These are phyloP conservation scores for Mesorhabditis belari DNA, from an alignment of 2,888 invertebrate genomes.

Conservation along the genomic window DNA sequence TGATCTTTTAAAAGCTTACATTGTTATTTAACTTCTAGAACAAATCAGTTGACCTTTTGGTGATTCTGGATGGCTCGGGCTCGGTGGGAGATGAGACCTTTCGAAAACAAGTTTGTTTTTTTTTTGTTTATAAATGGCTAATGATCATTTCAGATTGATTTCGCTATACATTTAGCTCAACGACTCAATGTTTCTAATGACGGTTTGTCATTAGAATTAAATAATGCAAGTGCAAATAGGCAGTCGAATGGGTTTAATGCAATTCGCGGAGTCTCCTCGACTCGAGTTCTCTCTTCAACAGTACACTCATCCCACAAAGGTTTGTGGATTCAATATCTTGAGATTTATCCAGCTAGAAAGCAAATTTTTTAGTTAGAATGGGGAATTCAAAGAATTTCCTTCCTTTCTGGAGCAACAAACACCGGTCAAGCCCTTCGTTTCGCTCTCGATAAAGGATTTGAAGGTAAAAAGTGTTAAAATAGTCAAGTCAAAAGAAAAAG, in stretches of 20 bases:
- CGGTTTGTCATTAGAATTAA: too few species aligned
- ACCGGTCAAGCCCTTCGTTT: constrained; percentile 48
- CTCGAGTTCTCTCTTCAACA: constrained; percentile 50
- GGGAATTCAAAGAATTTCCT: constrained; percentile 47
- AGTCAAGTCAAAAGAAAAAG: too few species aligned
- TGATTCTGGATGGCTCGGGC: constrained; percentile 55
- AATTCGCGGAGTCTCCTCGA: constrained; percentile 52
- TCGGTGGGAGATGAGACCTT: constrained; percentile 53
- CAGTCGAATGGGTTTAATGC: constrained; percentile 53
- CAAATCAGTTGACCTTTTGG: constrained; percentile 53
- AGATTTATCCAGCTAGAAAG: not conserved
- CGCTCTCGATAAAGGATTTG: constrained; percentile 37
- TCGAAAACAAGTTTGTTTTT: constrained; percentile 21
- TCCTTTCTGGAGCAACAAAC: constrained; percentile 47
- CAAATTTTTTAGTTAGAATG: constrained; percentile 32
- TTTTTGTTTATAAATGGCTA: not conserved
- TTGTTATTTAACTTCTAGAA: constrained; percentile 41
- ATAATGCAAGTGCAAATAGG: too few species aligned
- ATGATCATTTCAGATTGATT: constrained; percentile 31
- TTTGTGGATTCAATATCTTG: constrained; percentile 3
- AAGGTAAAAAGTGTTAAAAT: too few species aligned
- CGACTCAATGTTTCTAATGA: constrained; percentile 52
- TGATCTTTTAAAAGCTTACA: constrained; percentile 3
- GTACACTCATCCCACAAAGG: constrained; percentile 42
- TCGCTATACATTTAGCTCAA: constrained; percentile 51